Base-by-base conservation (phyloP, 2,888 invertebrate genomes). In the Noctua janthe region DNA sequence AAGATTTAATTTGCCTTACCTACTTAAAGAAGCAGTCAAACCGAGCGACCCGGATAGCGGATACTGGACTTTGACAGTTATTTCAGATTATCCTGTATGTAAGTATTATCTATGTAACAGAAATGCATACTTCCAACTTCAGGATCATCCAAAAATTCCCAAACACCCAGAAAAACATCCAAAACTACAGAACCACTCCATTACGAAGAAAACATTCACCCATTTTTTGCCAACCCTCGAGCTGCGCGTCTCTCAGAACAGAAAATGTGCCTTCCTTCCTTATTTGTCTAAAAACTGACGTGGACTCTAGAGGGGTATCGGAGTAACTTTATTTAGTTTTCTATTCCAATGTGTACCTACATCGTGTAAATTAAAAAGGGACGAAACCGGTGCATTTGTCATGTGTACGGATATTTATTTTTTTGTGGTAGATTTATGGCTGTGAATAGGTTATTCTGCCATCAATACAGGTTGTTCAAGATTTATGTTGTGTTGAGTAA, bases 231-330 rank as follows among this genome's bases (percentile, higher is more conserved):
- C 82, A 67, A 62, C 77, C 79, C 82, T 83, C 74, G 59, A 85
- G 90, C 81, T 82, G 85, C 88, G 89, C 88, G 90, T 90, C 90
- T 90, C 91, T 90, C 88, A 87, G 87, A 92, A 92, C 93, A 93
- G 93, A 93, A 94, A 94, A 93, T 91, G 92, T 79, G 89, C 81
- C 91, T 94, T 94, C 93, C 94, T 94, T 94, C 94, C 94, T 94
- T 95, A 95, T 95, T 95, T 95, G 94, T 95, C 95, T 94, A 95
- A 94, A 81, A 94, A 94, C 93, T 94, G 95, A 95, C 94, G 93
- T 92, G 91, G 91, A 93, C 93, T 91, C 92, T 64, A 84, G 86
- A 81, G 88, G 80, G 87, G 87, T 88, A 88, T 89, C 78, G 84
- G 80, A 87, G 88, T 94, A 93, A 94, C 93, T 94, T 92, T 95